These are phyloP conservation scores for Platerodrilus igneus DNA, from an alignment of 2,888 invertebrate genomes.

Conservation along the genomic window DNA sequence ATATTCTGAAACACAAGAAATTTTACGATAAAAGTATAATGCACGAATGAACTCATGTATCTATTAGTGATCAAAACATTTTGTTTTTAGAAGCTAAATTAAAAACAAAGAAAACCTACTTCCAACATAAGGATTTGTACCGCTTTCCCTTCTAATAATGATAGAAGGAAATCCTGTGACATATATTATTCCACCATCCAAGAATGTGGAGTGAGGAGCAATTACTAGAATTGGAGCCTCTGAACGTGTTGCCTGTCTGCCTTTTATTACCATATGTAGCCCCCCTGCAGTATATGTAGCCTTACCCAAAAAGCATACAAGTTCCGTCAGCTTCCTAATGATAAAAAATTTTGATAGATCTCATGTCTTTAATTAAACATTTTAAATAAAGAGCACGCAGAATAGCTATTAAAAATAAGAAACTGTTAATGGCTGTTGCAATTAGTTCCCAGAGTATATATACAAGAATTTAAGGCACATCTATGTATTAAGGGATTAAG, in stretches of 20 bases:
- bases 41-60: no score
- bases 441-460: no score
- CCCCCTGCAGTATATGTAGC: conserved; percentile 72
- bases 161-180: conserved; percentile 78
- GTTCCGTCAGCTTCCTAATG: conserved; percentile 31
- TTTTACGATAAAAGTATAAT: no score
- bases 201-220: conserved; percentile 85
- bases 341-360: no score
- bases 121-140: conserved; percentile 78
- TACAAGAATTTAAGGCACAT: no score
- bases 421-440: no score
- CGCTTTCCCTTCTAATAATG: conserved; percentile 76
- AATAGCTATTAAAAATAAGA: no score
- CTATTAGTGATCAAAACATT: conserved; percentile 28
- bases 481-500: no score
- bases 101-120: conserved; percentile 59
- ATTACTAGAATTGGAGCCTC: conserved; percentile 84
- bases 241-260: conserved; percentile 65
- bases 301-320: conserved; percentile 67
- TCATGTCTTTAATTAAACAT: no score
- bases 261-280: conserved; percentile 72
- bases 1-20: no score
- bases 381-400: no score
- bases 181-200: conserved; percentile 82
- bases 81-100: conserved; percentile 6